These are phyloP conservation scores for Carettochelys insculpta DNA, from an alignment of 2,113 vertebrate species.

Conservation along the genomic window DNA sequence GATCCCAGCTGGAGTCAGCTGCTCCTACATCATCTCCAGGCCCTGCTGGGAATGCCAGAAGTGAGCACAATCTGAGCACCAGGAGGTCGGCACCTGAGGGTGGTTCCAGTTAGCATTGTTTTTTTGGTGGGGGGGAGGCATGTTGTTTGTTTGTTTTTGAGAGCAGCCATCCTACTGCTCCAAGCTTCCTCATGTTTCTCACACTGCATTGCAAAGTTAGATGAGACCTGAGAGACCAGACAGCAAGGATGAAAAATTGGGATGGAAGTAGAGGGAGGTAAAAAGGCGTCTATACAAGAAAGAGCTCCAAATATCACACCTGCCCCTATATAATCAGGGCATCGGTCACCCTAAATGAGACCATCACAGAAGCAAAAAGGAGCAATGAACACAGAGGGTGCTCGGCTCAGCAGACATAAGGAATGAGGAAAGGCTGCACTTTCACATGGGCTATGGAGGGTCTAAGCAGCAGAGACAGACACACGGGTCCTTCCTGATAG, in stretches of 20 bases:
- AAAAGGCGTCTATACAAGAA: too few relatives aligned
- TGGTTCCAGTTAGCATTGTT: background rate
- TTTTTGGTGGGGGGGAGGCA: too few relatives aligned
- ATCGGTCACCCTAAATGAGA: background rate
- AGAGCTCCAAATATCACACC: too few relatives aligned
- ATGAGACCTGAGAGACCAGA: background rate
- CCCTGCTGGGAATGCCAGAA: background rate
- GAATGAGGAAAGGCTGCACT: background rate
- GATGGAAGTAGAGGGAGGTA: too few relatives aligned
- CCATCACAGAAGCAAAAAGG: background rate
- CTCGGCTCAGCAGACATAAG: fast-evolving
- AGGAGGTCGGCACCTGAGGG: too few relatives aligned
- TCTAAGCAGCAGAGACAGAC: background rate
- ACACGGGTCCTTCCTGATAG: background rate
- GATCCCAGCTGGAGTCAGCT: background rate
- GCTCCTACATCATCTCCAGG: background rate
- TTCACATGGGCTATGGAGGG: background rate
- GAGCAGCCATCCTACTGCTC: background rate
- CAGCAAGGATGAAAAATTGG: too few relatives aligned
- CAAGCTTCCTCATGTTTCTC: fast-evolving
- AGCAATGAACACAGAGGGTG: background rate
- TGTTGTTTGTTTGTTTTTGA: background rate
- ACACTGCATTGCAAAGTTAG: background rate
- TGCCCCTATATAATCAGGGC: too few relatives aligned
- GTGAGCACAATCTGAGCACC: background rate